These are phyloP conservation scores for Oxyruncus cristatus DNA, from an alignment of 2,113 vertebrate genomes.

Conservation along the genomic window DNA sequence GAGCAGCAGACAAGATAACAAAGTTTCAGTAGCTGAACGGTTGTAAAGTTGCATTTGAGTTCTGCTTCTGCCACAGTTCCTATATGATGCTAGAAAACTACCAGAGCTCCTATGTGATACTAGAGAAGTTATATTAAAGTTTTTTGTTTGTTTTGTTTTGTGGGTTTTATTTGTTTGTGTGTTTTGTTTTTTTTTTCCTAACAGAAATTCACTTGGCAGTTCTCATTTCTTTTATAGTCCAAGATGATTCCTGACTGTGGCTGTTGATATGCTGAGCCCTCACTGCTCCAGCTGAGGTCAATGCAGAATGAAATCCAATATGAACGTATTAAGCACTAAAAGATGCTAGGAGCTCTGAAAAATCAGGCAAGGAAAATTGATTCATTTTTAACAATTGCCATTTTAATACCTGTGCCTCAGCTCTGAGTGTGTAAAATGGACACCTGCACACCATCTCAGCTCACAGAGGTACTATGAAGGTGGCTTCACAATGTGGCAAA, in stretches of 20 bases:
- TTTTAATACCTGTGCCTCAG: not conserved
- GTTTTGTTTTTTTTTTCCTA: not conserved
- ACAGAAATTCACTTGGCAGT: not conserved
- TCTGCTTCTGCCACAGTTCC: not conserved
- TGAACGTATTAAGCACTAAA: not conserved
- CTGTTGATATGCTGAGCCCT: not conserved
- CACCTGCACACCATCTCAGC: not conserved
- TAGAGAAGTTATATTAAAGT: not conserved
- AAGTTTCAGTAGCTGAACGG: not conserved
- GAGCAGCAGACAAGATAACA: not conserved
- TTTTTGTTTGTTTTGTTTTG: no score
- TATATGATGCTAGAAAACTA: not conserved
- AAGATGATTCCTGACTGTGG: not conserved
- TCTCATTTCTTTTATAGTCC: not conserved
- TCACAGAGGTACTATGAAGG: not conserved
- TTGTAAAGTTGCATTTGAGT: not conserved
- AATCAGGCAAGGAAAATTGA: conserved; percentile 25
- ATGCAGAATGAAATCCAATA: conserved; percentile 19
- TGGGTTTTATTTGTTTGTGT: no score
- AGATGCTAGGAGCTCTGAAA: conserved; percentile 1
- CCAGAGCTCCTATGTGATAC: not conserved
- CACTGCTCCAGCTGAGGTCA: not conserved
- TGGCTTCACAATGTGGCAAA: not conserved
- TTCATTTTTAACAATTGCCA: conserved; percentile 23
- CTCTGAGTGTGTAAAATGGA: not conserved